Evolutionary conservation across 2,888 invertebrate genomes (phyloP).

Genomic region (Acleris laterana): DNA sequence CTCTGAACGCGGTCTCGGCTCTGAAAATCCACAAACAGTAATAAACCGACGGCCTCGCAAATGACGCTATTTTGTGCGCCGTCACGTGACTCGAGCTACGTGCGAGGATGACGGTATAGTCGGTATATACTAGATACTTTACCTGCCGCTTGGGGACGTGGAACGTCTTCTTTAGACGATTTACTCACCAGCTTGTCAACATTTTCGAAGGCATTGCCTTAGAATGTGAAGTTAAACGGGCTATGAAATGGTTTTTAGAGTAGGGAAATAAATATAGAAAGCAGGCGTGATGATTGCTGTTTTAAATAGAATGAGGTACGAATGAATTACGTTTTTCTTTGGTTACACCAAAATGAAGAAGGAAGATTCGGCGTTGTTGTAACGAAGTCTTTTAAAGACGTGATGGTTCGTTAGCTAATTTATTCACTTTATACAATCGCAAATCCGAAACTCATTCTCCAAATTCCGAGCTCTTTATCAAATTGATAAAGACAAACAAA

Average conservation of each 20-base stretch:
- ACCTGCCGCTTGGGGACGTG: constrained; percentile 31
- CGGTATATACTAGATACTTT: constrained; percentile 8
- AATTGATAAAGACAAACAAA: constrained; percentile 31
- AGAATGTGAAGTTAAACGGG: neutral
- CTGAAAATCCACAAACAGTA: constrained; percentile 14
- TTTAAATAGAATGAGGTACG: too few species aligned
- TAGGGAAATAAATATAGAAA: too few species aligned
- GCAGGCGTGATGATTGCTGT: too few species aligned
- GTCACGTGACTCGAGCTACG: constrained; percentile 37
- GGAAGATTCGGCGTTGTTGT: too few species aligned
- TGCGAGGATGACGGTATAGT: constrained; percentile 11
- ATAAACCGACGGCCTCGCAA: constrained; percentile 29
- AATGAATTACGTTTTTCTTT: too few species aligned
- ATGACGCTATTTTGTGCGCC: constrained; percentile 34
- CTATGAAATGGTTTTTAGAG: too few species aligned
- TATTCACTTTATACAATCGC: neutral
- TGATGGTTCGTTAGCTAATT: constrained; percentile 12
- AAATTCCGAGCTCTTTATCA: constrained; percentile 19
- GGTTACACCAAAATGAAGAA: too few species aligned
- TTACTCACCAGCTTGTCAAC: constrained; percentile 27
- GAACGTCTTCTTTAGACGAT: constrained; percentile 24
- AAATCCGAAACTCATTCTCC: constrained; percentile 4
- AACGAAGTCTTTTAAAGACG: neutral
- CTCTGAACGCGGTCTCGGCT: neutral
- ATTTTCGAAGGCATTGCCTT: constrained; percentile 22